Evolutionary conservation across 2,888 invertebrate species (phyloP).

Genomic region (Tupiocoris notatus): DNA sequence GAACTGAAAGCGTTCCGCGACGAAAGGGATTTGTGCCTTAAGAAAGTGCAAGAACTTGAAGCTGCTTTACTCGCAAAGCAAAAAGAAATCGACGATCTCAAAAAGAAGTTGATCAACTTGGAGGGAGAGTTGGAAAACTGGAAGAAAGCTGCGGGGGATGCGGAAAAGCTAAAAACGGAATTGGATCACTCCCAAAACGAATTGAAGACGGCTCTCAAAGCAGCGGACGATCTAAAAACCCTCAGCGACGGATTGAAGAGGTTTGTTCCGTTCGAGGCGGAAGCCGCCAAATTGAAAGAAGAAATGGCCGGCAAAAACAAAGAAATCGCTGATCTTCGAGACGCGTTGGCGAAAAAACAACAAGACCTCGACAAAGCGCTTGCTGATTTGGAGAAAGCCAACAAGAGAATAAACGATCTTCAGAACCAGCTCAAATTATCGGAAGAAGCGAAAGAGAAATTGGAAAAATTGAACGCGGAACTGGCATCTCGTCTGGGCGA

Average conservation of each 20-base stretch:
- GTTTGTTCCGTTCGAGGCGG: neutral
- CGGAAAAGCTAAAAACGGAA: neutral
- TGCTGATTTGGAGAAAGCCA: slow-evolving; percentile 6
- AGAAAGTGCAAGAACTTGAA: slow-evolving; percentile 26
- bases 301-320: neutral
- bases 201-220: neutral
- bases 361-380: slow-evolving; percentile 11
- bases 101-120: slow-evolving; percentile 4
- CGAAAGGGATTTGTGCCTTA: slow-evolving; percentile 7
- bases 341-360: neutral
- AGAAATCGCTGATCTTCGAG: neutral
- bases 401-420: neutral
- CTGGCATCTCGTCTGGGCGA: neutral
- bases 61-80: slow-evolving; percentile 32
- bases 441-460: neutral
- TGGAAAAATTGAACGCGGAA: neutral
- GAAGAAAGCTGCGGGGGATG: neutral
- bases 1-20: slow-evolving; percentile 8
- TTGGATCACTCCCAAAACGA: neutral
- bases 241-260: neutral
- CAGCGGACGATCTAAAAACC: neutral
- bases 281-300: slow-evolving; percentile 9
- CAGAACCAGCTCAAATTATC: slow-evolving; percentile 1
- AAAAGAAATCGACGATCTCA: slow-evolving; percentile 40
- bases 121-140: neutral